These are phyloP conservation scores for Hyperopisus bebe DNA, from an alignment of 2,113 vertebrate species.

Conservation along the genomic window DNA sequence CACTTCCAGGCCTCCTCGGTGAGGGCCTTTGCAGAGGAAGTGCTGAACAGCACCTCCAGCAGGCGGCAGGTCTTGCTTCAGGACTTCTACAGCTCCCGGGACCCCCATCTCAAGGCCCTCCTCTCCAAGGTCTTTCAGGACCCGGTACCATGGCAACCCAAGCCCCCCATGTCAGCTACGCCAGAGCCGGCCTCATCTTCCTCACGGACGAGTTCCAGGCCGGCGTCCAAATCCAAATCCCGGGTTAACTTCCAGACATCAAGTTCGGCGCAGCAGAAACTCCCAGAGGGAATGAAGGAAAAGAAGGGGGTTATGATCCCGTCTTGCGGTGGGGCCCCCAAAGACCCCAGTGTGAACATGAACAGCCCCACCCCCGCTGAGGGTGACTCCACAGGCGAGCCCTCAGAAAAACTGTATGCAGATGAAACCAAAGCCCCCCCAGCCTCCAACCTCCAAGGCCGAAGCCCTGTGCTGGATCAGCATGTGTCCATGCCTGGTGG, in stretches of 20 bases:
- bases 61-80: conserved; percentile 67
- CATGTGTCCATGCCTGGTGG: neutral
- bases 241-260: neutral
- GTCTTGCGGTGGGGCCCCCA: neutral
- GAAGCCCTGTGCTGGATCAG: neutral
- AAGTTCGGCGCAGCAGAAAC: neutral
- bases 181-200: neutral
- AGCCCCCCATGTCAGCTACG: neutral
- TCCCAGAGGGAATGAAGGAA: neutral
- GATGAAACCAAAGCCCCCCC: neutral
- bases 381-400: neutral
- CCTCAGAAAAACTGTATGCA: neutral
- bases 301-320: neutral
- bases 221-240: neutral
- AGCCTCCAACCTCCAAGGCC: neutral
- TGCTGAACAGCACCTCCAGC: conserved; percentile 64
- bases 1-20: conserved; percentile 62
- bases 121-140: conserved; percentile 51
- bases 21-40: conserved; percentile 62
- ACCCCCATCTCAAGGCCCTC: conserved; percentile 59
- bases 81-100: conserved; percentile 67
- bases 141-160: neutral
- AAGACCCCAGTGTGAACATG: neutral
- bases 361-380: neutral
- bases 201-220: neutral